Evolutionary conservation across 2,888 invertebrate species (phyloP), one percentile per base, ranked within the genome.

Genomic region (Lepidocyrtoides sp.): DNA sequence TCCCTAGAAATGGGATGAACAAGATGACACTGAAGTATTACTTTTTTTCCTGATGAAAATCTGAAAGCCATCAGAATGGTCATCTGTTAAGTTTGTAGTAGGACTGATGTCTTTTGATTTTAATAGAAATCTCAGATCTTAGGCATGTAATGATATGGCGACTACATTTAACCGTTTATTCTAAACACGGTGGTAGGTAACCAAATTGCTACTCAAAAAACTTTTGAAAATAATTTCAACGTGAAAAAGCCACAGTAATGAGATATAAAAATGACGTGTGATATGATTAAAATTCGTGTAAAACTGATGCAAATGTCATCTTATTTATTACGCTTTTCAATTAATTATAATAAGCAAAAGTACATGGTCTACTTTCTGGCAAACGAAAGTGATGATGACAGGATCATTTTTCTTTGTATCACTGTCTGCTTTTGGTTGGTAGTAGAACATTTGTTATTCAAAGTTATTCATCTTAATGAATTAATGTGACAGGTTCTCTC

Each of bases 331-430:
- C 77, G 63, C 36, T 79, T 86, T 88, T 69, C 81, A 88, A 69
- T 88, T 88, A 88, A 88, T 66, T 86, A 63, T 63, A 60, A 86
- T 36, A 36, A 36, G 2, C 2, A 86, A 75, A 86, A 86, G 77
- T 86, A 69, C 81, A 79, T 88, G 88, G 81, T 88, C 79, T 81
- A 88, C 81, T 88, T 69, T 26, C 12, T 51, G 14, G 17, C 26
- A 51, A 26, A 54, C 14, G 51, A 54, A 88, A 79, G 29, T 51
- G 51, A 41, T 41, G 72, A 72, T 44, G 72, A 72, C 17, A 23
- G 1, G 8, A 23, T 3, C 41, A 41, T 2, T 2, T 7, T 36
- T 7, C 36, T 36, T 72, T 41, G 10, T 17, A 17, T n/a, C 36
- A 26, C 12, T 12, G 8, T 36, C 23, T 41, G 3, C 20, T 29